Evolutionary conservation across 2,797 vertebrate genomes (phyloP), one percentile per base, ranked within the genome.

Genomic region (Rhyacichthys aspro): DNA sequence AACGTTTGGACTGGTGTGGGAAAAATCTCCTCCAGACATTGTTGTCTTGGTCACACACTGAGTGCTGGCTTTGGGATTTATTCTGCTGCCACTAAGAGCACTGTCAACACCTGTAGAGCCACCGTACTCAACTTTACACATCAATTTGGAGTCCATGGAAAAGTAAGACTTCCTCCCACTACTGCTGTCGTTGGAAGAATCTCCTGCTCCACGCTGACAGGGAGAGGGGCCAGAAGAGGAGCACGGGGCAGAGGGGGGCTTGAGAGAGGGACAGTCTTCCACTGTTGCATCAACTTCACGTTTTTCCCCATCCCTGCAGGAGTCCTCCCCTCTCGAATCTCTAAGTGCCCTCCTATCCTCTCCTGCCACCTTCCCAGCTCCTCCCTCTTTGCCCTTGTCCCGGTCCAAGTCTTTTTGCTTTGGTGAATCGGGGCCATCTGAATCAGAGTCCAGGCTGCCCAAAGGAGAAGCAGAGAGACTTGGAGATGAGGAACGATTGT

Each of bases 401-500:
- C 85, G 78, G 38, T 90, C 88, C 45, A 81, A 75, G 59, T 89
- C 90, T 76, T 85, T 86, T 74, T 93, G 93, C 83, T 93, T 94
- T 81, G 92, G 91, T 63, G 92, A 93, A 60, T 92, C 92, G 0
- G 91, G 91, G 43, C 89, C 97, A 70, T 98, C 97, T 0, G 97
- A 98, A 76, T 99, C 98, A 52, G 96, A 98, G 86, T 99, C 98
- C 77, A 97, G 89, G 1, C 96, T 98, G 44, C 95, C 96, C 1
- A 97, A 90, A 57, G 96, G 98, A 75, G 98, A 97, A 74, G 97
- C 94, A 34, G 98, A 97, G 82, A 98, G 94, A 36, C 98, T 99
- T 28, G 97, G 98, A 0, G 97, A 98, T 6, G 96, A 98, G 90
- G 97, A 99, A 58, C 96, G 95, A 91, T 99, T 99, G 83, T 99